Base-by-base conservation (phyloP, 2,888 invertebrate genomes). In the Drosophila formosana region DNA sequence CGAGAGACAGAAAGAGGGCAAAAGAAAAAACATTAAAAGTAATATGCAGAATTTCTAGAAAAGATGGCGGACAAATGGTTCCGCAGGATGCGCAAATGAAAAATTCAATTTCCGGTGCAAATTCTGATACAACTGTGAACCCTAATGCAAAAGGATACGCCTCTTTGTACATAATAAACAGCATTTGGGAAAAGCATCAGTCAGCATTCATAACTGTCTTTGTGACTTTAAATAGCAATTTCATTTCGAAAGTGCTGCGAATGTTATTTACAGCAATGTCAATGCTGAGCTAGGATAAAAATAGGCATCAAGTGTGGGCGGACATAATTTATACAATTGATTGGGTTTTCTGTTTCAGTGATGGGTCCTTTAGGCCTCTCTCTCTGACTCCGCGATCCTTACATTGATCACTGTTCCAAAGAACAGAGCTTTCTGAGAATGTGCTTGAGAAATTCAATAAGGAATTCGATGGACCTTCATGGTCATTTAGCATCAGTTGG, bases 31-130 rank as follows among this genome's bases (percentile, higher is more conserved):
- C 47, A 52, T 51, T 51, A 13, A 68, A 69, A 66, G 75, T 64
- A 56, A 56, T 67, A 84, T 69, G 53, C 51, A 61, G 26, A 39
- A 37, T 45, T 53, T 49, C 46, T 26, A 18, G n/a, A 47, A 53
- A 52, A 30, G 23, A 56, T 49, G 46, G 51, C 25, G 34, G 41
- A 46, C 60, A 69, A 75, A 55, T 61, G 53, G 51, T 37, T 46
- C 9, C 55, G 51, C 55, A 75, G 50, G 51, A 58, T 57, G 50
- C 49, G 51, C 32, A 64, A 73, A 61, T 64, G 61, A 78, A 80
- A 87, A 86, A 75, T 78, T 83, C 72, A 83, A 88, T 83, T 83
- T 88, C 89, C 89, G 82, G 50, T 66, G 25, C 25, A 58, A 52
- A 46, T 49, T 37, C 34, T 51, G 30, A 47, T 51, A 57, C 11